Conservation (phyloP, 2,113 vertebrate genomes). For the Xenus cinereus region DNA sequence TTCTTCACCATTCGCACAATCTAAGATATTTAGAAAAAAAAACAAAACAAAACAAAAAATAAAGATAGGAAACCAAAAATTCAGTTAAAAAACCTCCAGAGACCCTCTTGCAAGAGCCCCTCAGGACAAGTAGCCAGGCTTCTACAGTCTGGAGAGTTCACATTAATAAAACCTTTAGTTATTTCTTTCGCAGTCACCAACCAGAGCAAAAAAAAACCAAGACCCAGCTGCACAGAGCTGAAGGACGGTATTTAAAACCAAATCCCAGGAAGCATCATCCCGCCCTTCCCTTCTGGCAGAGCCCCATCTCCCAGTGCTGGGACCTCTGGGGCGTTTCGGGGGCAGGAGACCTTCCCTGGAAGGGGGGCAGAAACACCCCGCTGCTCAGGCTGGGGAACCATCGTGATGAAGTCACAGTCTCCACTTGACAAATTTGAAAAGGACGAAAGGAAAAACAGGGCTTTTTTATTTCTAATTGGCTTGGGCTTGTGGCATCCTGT, state of each 20-base stretch:
- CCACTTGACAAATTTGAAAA: background rate
- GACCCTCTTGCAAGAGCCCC: background rate
- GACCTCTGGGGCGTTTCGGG: background rate
- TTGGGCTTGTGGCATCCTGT: background rate
- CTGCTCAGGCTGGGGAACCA: background rate
- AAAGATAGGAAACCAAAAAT: background rate
- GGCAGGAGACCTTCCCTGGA: background rate
- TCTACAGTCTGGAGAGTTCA: background rate
- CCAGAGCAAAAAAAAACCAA: background rate
- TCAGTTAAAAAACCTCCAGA: background rate
- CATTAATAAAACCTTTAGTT: background rate
- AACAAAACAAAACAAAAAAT: background rate
- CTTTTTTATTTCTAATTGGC: background rate
- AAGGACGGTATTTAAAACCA: background rate
- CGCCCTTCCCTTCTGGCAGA: background rate
- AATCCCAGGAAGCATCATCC: background rate
- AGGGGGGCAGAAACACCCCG: background rate
- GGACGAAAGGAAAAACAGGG: background rate
- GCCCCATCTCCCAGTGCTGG: background rate
- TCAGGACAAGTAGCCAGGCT: background rate
- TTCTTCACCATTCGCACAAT: constrained; percentile 98
- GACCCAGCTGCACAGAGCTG: background rate
- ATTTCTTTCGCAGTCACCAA: background rate
- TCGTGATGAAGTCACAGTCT: background rate
- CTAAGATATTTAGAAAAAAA: constrained; percentile 58